Percentiles rank a stretch among this genome's conserved stretches.
These are phyloP conservation scores for Galleria mellonella DNA, from an alignment of 1,140 invertebrate genomes.

Conservation along the genomic window DNA sequence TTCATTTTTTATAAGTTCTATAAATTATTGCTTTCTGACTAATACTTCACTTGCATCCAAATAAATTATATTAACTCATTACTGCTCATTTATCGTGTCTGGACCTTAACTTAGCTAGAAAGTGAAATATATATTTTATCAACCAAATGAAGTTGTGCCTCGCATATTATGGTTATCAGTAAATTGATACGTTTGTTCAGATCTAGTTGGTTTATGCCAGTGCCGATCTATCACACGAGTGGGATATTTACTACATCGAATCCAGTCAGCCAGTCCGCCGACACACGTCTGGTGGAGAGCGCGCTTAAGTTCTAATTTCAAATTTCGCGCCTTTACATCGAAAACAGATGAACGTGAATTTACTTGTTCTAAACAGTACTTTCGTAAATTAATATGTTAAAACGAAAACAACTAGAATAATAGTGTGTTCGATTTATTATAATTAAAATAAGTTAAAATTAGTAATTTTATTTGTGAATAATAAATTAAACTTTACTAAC, in stretches of 20 bases:
- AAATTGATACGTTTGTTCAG: slow-evolving; percentile 29
- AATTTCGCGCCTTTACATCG: slow-evolving; percentile 21
- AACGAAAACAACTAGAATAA: too few species aligned
- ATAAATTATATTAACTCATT: too few species aligned
- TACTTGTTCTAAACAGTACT: too few species aligned
- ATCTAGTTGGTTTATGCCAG: slow-evolving; percentile 58
- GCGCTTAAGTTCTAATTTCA: slow-evolving; percentile 27
- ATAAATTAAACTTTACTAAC: too few species aligned
- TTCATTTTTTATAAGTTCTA: too few species aligned
- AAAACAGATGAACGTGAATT: background rate
- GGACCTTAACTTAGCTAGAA: slow-evolving; percentile 29
- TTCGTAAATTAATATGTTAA: too few species aligned
- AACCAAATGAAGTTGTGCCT: slow-evolving; percentile 23
- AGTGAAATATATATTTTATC: slow-evolving; percentile 40
- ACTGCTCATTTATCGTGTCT: too few species aligned
- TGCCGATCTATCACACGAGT: slow-evolving; percentile 45
- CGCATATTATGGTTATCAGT: slow-evolving; percentile 1
- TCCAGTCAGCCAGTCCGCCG: slow-evolving; percentile 45
- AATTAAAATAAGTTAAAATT: too few species aligned
- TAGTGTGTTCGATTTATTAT: too few species aligned
- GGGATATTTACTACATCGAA: slow-evolving; percentile 20
- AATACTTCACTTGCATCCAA: too few species aligned
- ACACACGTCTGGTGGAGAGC: slow-evolving; percentile 38
- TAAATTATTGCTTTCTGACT: too few species aligned
- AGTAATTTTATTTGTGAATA: too few species aligned